Base-by-base conservation (phyloP, 2,113 vertebrate species). In the Trinectes maculatus region DNA sequence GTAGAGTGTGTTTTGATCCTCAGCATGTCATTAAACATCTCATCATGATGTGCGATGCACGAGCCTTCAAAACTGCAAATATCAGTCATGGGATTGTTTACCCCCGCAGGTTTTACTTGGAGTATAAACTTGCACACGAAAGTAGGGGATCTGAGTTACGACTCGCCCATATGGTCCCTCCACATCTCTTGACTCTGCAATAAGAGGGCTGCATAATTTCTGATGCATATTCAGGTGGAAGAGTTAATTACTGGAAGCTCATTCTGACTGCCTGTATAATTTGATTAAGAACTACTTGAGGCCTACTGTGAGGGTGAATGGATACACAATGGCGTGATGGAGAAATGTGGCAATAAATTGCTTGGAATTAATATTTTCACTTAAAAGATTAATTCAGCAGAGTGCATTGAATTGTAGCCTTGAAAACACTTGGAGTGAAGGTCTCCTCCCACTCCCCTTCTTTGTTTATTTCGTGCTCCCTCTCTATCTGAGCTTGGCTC, bases 201-300 rank as follows among this genome's bases (percentile, higher is more conserved):
- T 65, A 80, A 87, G 71, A 71, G 79, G 56, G 37, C 64, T 74
- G 74, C 15, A 8, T 87, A 78, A 89, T 89, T 77, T 80, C 54
- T 53, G 68, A 64, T 69, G 59, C 75, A 87, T 70, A 79, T 85
- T 89, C 80, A 88, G 87, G 83, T 89, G 70, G 69, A 85, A 82
- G 79, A 81, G 71, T 86, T 87, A 80, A 89, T 92, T 86, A 90
- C 87, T 91, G 83, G 80, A 80, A 82, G 82, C 85, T 86, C 83
- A 77, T 75, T 86, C 66, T 74, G 86, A 77, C 80, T 86, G 88
- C 84, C 71, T 90, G 79, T 86, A 85, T 92, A 85, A 90, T 92
- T 91, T 89, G 77, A 90, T 90, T 90, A 93, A 90, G 86, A 92
- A 88, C 81, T 86, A 87, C 90, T 92, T 74, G 71, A 89, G 60